Evolutionary conservation across 1,140 invertebrate species (phyloP).

Genomic region (Leguminivora glycinivorella): DNA sequence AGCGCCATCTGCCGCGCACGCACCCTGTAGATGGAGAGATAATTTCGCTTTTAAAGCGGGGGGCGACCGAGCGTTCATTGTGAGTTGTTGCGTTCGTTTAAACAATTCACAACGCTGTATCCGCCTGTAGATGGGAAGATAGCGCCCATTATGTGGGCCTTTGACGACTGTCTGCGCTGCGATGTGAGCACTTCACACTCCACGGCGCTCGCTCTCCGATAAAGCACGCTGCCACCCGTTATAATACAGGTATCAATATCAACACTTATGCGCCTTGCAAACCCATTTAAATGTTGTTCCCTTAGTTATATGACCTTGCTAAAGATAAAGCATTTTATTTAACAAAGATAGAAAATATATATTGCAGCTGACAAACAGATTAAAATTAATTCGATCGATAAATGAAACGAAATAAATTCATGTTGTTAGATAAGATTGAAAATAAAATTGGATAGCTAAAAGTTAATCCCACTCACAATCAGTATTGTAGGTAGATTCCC

Average conservation of each 20-base stretch:
- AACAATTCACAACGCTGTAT: constrained; percentile 67
- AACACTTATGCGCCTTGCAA: background rate
- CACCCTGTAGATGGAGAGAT: constrained; percentile 70
- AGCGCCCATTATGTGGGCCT: constrained; percentile 62
- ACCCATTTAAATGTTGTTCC: background rate
- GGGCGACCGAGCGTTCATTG: constrained; percentile 59
- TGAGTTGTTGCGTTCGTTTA: constrained; percentile 70
- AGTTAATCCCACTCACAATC: constrained; percentile 6
- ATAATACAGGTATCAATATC: too few relatives aligned
- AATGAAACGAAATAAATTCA: constrained; percentile 1
- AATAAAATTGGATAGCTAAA: constrained; percentile 19
- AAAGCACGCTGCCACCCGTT: constrained; percentile 33
- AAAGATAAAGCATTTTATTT: too few relatives aligned
- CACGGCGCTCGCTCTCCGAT: constrained; percentile 45
- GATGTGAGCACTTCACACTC: constrained; percentile 51
- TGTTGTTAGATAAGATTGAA: constrained; percentile 11
- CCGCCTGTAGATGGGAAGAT: constrained; percentile 62
- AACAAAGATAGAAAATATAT: too few relatives aligned
- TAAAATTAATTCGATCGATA: constrained; percentile 4
- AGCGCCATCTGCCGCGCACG: constrained; percentile 74
- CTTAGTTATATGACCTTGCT: too few relatives aligned
- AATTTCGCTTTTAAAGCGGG: constrained; percentile 70
- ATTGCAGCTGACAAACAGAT: constrained; percentile 9
- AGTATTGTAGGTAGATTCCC: background rate
- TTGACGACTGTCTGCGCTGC: constrained; percentile 55